Percentiles rank a stretch among this genome's conserved stretches.
These are phyloP conservation scores for Belonocnema kinseyi DNA, from an alignment of 1,140 invertebrate genomes.

Conservation along the genomic window DNA sequence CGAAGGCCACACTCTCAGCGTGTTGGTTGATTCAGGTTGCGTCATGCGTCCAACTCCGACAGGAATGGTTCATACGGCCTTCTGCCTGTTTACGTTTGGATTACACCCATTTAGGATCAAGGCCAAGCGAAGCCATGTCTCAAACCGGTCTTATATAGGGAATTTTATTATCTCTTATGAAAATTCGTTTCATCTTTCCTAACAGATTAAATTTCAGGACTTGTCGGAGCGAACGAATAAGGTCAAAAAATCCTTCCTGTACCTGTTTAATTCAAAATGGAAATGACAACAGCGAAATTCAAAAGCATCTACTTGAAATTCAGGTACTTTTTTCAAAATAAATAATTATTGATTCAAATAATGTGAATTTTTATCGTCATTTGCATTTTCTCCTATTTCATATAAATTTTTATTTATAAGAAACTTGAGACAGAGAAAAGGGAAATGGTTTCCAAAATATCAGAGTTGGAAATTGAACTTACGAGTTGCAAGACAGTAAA, in stretches of 20 bases:
- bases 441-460: constrained; percentile 59
- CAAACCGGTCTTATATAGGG: too few species aligned
- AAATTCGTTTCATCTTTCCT: constrained; percentile 23
- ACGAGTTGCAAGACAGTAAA: constrained; percentile 45
- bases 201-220: constrained; percentile 62
- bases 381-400: constrained; percentile 2
- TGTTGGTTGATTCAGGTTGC: too few species aligned
- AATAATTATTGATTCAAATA: not conserved
- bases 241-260: constrained; percentile 59
- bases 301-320: constrained; percentile 58
- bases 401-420: constrained; percentile 45
- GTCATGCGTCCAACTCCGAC: too few species aligned
- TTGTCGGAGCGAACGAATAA: constrained; percentile 66
- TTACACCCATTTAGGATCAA: too few species aligned
- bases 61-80: too few species aligned
- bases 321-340: constrained; percentile 55
- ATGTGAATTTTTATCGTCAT: not conserved
- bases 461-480: constrained; percentile 64
- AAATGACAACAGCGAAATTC: constrained; percentile 54
- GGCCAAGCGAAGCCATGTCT: too few species aligned
- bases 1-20: too few species aligned
- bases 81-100: too few species aligned
- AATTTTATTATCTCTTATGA: not conserved
- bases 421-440: constrained; percentile 64
- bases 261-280: constrained; percentile 47